phyloP scores from a whole-genome alignment of 2,888 invertebrate genomes.

The Thymelicus lineola region DNA sequence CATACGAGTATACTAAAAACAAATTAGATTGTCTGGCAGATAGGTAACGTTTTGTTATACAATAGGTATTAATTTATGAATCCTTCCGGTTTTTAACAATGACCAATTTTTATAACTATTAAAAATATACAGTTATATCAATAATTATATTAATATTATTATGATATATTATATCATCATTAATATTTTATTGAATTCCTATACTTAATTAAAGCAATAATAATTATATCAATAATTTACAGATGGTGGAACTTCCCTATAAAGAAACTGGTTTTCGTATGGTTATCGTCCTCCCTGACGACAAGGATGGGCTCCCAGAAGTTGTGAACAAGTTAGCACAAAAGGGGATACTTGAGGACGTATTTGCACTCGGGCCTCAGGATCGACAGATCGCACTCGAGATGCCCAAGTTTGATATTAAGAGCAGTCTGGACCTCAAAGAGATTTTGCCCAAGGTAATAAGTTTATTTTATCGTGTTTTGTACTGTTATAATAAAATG shows the following conservation, averaged over 20 bases:
- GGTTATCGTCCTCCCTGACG: conserved; percentile 60
- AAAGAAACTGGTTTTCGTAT: conserved; percentile 63
- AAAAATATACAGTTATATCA: too few species aligned
- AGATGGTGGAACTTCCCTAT: conserved; percentile 66
- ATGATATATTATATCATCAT: too few species aligned
- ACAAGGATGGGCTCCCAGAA: conserved; percentile 56
- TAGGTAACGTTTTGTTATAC: too few species aligned
- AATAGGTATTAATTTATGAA: too few species aligned
- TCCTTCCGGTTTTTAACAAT: too few species aligned
- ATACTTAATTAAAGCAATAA: too few species aligned
- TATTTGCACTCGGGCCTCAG: conserved; percentile 51
- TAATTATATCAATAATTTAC: conserved; percentile 25
- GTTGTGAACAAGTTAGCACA: conserved; percentile 56
- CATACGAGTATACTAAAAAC: too few species aligned
- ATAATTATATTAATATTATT: too few species aligned
- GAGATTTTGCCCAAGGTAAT: conserved; percentile 57
- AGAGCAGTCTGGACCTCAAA: conserved; percentile 55
- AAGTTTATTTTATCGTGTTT: not conserved
- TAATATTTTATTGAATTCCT: too few species aligned
- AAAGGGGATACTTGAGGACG: conserved; percentile 55
- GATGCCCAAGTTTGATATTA: conserved; percentile 64
- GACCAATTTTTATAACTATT: too few species aligned
- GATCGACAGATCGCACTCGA: conserved; percentile 51
- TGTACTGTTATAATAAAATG: too few species aligned
- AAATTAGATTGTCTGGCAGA: too few species aligned